phyloP scores from a whole-genome alignment of 1,140 invertebrate species.

The Drosophila simulans region DNA sequence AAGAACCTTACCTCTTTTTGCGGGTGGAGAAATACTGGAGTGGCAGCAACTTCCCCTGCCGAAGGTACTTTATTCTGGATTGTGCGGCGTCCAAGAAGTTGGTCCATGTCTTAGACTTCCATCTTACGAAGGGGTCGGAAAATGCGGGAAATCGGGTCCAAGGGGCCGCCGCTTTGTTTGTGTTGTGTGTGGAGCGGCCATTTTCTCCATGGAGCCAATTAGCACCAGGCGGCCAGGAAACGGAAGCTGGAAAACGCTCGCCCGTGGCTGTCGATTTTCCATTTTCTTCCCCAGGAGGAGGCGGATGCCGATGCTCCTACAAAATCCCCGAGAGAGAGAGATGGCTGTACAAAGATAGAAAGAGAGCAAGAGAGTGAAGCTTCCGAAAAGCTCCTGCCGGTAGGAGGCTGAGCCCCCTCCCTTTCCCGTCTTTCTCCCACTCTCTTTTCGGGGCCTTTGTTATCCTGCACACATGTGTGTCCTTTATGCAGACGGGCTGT shows the following conservation, averaged over 20 bases:
- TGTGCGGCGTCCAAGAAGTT: slow-evolving; percentile 51
- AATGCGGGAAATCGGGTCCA: slow-evolving; percentile 2
- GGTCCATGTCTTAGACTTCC: slow-evolving; percentile 47
- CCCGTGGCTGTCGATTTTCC: slow-evolving; percentile 40
- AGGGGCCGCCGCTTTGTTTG: slow-evolving; percentile 27
- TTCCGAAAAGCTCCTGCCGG: slow-evolving; percentile 31
- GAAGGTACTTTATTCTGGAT: neutral
- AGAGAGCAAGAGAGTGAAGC: slow-evolving; percentile 12
- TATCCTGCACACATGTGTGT: slow-evolving; percentile 32
- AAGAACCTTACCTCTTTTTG: neutral
- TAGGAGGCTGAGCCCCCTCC: slow-evolving; percentile 17
- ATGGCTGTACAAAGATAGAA: slow-evolving; percentile 4
- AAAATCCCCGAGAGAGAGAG: slow-evolving; percentile 19
- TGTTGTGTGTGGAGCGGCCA: slow-evolving; percentile 69
- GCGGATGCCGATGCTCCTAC: slow-evolving; percentile 41
- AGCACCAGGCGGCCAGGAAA: slow-evolving; percentile 75
- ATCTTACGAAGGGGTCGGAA: slow-evolving; percentile 29
- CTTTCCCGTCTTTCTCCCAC: neutral
- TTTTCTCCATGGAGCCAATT: slow-evolving; percentile 84
- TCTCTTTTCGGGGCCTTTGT: slow-evolving; percentile 8
- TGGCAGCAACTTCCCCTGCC: slow-evolving; percentile 36
- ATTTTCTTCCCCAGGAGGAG: slow-evolving; percentile 37
- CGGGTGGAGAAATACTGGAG: slow-evolving; percentile 40
- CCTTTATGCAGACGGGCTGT: slow-evolving; percentile 29
- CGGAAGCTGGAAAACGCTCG: slow-evolving; percentile 20